Conservation (phyloP, 2,113 vertebrate species). For the Rhynchomys soricoides region DNA sequence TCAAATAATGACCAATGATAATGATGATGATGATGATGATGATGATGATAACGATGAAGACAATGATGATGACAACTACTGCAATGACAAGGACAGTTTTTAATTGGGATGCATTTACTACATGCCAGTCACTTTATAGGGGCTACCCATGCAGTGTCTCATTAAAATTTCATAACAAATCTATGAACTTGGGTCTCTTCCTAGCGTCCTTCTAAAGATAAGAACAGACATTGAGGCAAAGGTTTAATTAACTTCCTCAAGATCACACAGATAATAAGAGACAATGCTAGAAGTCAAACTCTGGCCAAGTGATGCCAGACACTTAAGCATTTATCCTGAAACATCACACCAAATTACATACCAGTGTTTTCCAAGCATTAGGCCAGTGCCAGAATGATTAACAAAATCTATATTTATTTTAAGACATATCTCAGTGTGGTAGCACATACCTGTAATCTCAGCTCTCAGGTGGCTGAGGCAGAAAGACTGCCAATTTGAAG, state of each 20-base stretch:
- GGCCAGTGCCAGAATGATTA: constrained; percentile 17
- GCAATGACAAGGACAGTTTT: not conserved
- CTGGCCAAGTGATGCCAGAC: constrained; percentile 18
- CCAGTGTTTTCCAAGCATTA: constrained; percentile 31
- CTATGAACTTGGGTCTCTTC: not conserved
- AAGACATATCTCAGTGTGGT: not conserved
- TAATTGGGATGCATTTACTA: constrained; percentile 30
- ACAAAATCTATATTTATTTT: constrained; percentile 31
- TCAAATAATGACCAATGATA: not conserved
- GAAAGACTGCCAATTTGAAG: not conserved
- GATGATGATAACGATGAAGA: not conserved
- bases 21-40: not conserved
- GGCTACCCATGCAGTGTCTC: not conserved
- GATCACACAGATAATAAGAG: constrained; percentile 12
- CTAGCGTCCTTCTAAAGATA: constrained; percentile 17
- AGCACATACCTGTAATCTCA: not conserved
- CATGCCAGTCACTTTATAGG: not conserved
- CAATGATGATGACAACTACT: not conserved
- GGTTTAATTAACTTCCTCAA: constrained; percentile 51
- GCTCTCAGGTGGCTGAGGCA: not conserved
- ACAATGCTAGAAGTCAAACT: constrained; percentile 34
- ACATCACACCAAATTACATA: not conserved
- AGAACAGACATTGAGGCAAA: constrained; percentile 38
- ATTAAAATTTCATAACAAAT: constrained; percentile 4
- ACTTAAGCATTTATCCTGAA: constrained; percentile 47